These are phyloP conservation scores for Columba livia DNA, from an alignment of 2,113 vertebrate genomes.

Conservation along the genomic window DNA sequence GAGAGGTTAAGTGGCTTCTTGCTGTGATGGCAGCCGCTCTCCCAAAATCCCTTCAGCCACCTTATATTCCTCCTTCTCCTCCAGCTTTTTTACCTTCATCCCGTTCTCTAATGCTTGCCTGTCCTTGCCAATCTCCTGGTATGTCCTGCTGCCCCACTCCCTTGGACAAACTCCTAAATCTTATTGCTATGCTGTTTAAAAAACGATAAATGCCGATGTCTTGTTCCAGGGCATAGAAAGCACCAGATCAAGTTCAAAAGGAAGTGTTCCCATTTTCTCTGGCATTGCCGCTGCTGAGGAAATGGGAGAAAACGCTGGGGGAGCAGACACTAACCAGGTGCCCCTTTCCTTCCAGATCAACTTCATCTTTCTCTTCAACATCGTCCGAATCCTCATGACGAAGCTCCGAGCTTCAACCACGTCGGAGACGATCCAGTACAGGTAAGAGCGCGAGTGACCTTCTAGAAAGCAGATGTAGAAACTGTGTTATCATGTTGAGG, in stretches of 20 bases:
- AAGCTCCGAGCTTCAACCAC: slow-evolving; percentile 94
- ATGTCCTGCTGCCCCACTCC: neutral
- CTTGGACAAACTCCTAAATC: neutral
- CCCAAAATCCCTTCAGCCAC: neutral
- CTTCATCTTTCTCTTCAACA: slow-evolving; percentile 97
- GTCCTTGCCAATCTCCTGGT: neutral
- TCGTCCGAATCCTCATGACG: slow-evolving; percentile 95
- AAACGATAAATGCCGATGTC: neutral
- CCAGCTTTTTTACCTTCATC: neutral
- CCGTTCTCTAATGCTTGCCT: neutral
- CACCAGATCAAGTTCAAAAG: neutral
- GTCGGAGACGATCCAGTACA: slow-evolving; percentile 91
- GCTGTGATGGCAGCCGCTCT: neutral
- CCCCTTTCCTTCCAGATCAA: slow-evolving; percentile 84
- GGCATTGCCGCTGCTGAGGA: neutral
- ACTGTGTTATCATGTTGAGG: too few species aligned
- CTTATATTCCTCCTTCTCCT: neutral
- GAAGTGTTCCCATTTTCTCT: neutral
- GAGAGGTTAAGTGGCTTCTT: neutral
- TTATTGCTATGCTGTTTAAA: neutral
- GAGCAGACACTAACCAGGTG: neutral
- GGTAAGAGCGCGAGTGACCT: neutral
- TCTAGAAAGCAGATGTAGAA: neutral
- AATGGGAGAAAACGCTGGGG: rapidly evolving
- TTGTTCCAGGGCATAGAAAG: neutral